Base-by-base conservation (phyloP, 1,140 invertebrate species). In the Ips nitidus region DNA sequence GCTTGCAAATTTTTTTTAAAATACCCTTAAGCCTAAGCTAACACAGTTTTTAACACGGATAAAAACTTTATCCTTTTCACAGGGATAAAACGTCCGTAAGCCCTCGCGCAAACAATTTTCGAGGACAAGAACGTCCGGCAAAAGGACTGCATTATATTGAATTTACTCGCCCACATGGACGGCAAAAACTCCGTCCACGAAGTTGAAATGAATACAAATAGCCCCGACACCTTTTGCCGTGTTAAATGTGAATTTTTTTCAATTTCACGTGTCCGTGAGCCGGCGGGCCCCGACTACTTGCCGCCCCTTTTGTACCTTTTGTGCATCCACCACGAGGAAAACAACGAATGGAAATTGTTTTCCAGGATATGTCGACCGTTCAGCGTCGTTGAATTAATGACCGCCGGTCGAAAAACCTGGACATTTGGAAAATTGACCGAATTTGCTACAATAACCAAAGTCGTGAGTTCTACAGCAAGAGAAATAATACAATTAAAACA, bases 191-290 rank as follows among this genome's bases (percentile, higher is more conserved):
- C 6, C 45, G 61, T 64, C 61, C 61, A 64, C 61, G 39, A 39
- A 64, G 38, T 64, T 39, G 47, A 52, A 64, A 64, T 64, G 61
- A 64, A 64, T 64, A 64, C 61, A 64, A 64, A 64, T 64, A 64
- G 50, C 57, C 61, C 36, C 39, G 47, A 64, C 61, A 64, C 61
- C 61, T 64, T 64, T 53, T 5, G 47, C 22, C 61, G 61, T 64
- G 61, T 64, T 52, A 64, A 64, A 64, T 64, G 61, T 37, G 22
- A 8, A 7, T 52, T 64, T 63, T 64, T 64, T 64, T 22, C 61
- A 64, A 52, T 64, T 64, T 64, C 53, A 47, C 61, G 38, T 64
- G 61, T 64, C 61, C 61, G 37, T 64, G 50, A 64, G 50, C 41
- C 47, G 45, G 47, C 45, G 38, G 40, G 6, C 56, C 59, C 37